phyloP scores from a whole-genome alignment of 2,113 vertebrate species.

The Aix galericulata region DNA sequence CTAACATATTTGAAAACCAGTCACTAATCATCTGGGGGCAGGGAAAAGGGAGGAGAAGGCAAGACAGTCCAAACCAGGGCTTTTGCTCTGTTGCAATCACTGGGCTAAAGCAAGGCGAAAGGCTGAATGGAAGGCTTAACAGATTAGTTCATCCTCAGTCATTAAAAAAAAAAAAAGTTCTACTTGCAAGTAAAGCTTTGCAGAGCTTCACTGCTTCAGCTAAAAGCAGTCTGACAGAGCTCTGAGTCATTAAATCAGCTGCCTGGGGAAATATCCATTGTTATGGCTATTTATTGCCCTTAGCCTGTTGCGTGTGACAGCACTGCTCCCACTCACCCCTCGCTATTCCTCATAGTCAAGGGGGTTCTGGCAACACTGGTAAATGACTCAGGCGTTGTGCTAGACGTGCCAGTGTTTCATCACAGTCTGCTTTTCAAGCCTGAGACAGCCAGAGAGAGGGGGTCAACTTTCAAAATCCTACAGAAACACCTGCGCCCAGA shows the following conservation, averaged over 20 bases:
- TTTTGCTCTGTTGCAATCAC: neutral
- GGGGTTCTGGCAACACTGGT: neutral
- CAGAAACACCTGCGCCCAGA: neutral
- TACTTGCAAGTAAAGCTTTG: neutral
- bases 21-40: neutral
- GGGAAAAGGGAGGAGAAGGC: neutral
- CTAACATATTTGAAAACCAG: neutral
- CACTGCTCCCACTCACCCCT: neutral
- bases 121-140: neutral
- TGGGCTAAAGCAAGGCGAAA: neutral
- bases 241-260: constrained; percentile 11
- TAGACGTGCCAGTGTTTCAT: neutral
- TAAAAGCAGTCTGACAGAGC: neutral
- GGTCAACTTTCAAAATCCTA: neutral
- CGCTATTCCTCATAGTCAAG: neutral
- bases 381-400: neutral
- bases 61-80: neutral
- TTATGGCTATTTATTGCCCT: neutral
- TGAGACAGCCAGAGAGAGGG: neutral
- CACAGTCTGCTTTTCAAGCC: neutral
- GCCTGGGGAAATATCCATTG: neutral
- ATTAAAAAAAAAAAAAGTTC: neutral
- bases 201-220: neutral
- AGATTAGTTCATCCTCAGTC: neutral
- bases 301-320: neutral